Evolutionary conservation across 2,888 invertebrate species (phyloP).

Genomic region (Coecobrya sp.): DNA sequence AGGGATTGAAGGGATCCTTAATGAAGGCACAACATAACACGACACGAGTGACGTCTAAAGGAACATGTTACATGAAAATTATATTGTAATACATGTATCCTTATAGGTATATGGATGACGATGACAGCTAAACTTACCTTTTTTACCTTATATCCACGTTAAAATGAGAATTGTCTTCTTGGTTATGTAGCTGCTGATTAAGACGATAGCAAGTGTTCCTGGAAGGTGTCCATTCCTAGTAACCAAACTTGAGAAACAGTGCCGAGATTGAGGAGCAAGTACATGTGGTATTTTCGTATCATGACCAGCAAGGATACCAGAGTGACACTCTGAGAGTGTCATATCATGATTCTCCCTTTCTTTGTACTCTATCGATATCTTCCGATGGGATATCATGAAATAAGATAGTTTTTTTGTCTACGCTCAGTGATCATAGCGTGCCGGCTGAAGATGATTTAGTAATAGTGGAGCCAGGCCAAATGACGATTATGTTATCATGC

Average conservation of each 20-base stretch:
- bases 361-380: background rate
- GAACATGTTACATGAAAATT: background rate
- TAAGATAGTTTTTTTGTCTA: slow-evolving; percentile 30
- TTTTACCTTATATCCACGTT: no score
- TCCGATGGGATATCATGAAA: background rate
- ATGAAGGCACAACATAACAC: slow-evolving; percentile 57
- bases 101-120: background rate
- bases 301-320: no score
- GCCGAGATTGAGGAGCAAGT: no score
- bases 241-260: no score
- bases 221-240: no score
- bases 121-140: no score
- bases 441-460: slow-evolving; percentile 17
- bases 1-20: slow-evolving; percentile 69
- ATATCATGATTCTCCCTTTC: background rate
- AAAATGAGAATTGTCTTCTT: no score
- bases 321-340: no score
- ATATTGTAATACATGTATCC: background rate
- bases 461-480: slow-evolving; percentile 20
- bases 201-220: no score
- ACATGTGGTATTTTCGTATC: no score
- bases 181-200: no score
- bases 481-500: slow-evolving; percentile 7
- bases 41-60: slow-evolving; percentile 19
- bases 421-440: slow-evolving; percentile 41